Base-by-base conservation (phyloP, 2,113 vertebrate species). In the Seriola rivoliana region DNA sequence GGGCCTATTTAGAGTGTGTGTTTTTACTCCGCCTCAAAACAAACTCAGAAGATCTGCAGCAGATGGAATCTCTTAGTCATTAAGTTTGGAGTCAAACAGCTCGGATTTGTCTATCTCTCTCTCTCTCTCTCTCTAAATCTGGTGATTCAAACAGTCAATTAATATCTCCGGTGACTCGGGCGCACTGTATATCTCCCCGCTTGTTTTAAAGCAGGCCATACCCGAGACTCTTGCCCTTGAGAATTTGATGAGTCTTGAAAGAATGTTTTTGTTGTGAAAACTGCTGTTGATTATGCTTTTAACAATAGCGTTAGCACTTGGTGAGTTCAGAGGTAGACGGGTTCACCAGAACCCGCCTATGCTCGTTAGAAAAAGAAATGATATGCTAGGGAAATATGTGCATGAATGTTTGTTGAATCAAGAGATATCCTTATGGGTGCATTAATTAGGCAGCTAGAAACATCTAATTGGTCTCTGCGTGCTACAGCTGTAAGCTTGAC, bases 381-480 rank as follows among this genome's bases (percentile, higher is more conserved):
- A 72, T 52, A 76, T 40, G 66, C 73, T 36, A 29, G 36, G 75
- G 77, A 80, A 77, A 84, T 81, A 67, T 62, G 69, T 63, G 71
- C 63, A 58, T 42, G 60, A 74, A 32, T 89, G 83, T 89, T 88
- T 86, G 86, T 86, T 71, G 42, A 91, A 89, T 90, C 84, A 84
- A 84, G 81, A 90, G 57, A 86, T 48, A 40, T 91, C 75, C 77
- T 90, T 78, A 87, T 71, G 88, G 85, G 58, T 29, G 80, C 79
- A 87, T 85, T 90, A 90, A 93, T 93, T 87, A 93, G 85, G 70
- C 84, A 66, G 76, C 77, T 34, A n/a, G 87, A 89, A 85, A 65
- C 42, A 55, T 88, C 82, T 92, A 92, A 93, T 92, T 93, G 90
- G 90, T 82, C 87, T 93, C 89, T 57, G 62, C 19, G 75, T 89